Conservation (phyloP, 2,888 invertebrate genomes). For the Synanthedon myopaeformis region DNA sequence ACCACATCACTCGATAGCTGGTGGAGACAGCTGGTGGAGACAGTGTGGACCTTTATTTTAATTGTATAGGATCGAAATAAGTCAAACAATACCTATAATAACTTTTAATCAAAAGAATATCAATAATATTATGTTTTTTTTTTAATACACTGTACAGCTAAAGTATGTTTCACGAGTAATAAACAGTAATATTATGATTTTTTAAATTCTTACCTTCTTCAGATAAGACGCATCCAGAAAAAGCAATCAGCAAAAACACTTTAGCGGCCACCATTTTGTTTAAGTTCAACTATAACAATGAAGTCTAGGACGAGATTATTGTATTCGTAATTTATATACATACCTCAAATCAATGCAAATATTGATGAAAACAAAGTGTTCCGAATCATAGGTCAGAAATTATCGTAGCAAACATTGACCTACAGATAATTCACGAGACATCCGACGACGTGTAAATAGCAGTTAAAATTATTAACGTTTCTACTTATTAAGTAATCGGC, state of each 20-base stretch:
- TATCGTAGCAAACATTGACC: conserved; percentile 10
- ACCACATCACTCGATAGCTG: no score
- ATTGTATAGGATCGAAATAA: no score
- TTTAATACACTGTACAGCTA: no score
- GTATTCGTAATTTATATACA: neutral
- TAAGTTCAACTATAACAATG: conserved; percentile 3
- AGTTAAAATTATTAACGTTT: no score
- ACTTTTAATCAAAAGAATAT: no score
- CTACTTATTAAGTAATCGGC: no score
- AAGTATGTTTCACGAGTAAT: no score
- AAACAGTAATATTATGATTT: no score
- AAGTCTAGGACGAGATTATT: conserved; percentile 3
- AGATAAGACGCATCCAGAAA: conserved; percentile 10
- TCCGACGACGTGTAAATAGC: neutral
- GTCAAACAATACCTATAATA: no score
- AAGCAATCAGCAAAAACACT: conserved; percentile 10
- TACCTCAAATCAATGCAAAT: conserved; percentile 1
- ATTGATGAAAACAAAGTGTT: conserved; percentile 11
- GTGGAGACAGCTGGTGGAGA: no score
- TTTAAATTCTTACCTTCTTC: conserved; percentile 8
- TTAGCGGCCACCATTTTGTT: conserved; percentile 10
- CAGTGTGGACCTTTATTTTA: no score
- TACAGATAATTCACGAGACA: neutral
- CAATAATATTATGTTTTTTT: no score
- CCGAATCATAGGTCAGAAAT: conserved; percentile 28